These are phyloP conservation scores for Tuta absoluta DNA, from an alignment of 2,888 invertebrate species.

Conservation along the genomic window DNA sequence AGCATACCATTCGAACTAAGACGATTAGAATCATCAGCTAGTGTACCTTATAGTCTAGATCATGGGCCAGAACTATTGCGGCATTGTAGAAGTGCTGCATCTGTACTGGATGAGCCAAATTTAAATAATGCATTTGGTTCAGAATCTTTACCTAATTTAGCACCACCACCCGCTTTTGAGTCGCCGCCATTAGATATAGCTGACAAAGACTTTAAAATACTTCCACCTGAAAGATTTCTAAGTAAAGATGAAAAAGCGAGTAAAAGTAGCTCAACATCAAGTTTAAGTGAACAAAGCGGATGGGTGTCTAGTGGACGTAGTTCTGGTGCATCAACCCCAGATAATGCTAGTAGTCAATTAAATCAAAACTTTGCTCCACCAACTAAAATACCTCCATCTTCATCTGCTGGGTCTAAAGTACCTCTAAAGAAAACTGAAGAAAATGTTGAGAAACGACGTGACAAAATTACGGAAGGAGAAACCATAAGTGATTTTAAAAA, in stretches of 20 bases:
- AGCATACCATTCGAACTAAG: constrained; percentile 76
- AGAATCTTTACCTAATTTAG: constrained; percentile 87
- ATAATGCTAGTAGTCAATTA: constrained; percentile 78
- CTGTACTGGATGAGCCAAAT: constrained; percentile 81
- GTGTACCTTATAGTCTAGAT: constrained; percentile 84
- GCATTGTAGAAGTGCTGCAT: constrained; percentile 81
- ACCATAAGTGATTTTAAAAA: constrained; percentile 71
- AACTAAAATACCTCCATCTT: constrained; percentile 34
- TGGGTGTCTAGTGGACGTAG: constrained; percentile 91
- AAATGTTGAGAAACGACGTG: constrained; percentile 40
- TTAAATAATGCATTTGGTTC: constrained; percentile 80
- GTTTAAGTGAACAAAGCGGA: constrained; percentile 91
- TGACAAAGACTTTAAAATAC: constrained; percentile 76
- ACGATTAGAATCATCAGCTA: constrained; percentile 81
- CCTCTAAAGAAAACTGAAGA: constrained; percentile 56
- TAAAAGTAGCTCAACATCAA: constrained; percentile 83
- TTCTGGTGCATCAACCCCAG: constrained; percentile 84
- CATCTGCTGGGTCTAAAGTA: constrained; percentile 52
- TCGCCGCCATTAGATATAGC: constrained; percentile 77
- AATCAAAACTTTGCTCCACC: constrained; percentile 69
- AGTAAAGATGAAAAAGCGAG: constrained; percentile 69
- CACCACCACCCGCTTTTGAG: constrained; percentile 83
- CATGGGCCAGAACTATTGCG: constrained; percentile 74
- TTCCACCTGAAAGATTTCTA: constrained; percentile 74
- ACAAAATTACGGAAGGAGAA: constrained; percentile 54